Base-by-base conservation (phyloP, 2,113 vertebrate species). In the Brienomyrus longianalis region DNA sequence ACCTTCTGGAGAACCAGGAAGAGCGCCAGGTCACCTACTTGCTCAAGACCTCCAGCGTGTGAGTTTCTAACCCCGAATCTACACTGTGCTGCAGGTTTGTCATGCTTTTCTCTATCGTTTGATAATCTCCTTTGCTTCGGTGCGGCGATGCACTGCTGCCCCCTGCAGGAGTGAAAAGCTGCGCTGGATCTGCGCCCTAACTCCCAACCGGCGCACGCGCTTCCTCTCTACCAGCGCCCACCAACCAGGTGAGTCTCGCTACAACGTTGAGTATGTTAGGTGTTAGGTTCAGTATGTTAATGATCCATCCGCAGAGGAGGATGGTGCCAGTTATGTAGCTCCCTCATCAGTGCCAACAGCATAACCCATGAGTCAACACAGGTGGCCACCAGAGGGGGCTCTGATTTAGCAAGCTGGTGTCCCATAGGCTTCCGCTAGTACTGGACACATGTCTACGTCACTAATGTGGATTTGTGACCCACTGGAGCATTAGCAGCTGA, bases 11-110 rank as follows among this genome's bases (percentile, higher is more conserved):
- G 93, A 99, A 99, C 0, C 95, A 98, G 0, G 97, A 99, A 27
- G 98, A 98, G 4, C 94, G 97, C 47, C 94, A 93, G 54, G 96
- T 97, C 91, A 97, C 93, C 92, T 99, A 98, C 94, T 97, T 98
- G 97, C 95, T 99, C 77, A 99, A 99, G 95, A 96, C 97, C 0
- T 94, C 95, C 0, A 98, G 97, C 51, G 97, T 98, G 98, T 99
- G 93, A 98, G 98, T 97, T 45, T 23, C 15, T 9, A 19, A 48
- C 35, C 54, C 56, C 1, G 21, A 84, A 43, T 8, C 21, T 1
- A 48, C 83, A 84, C 83, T 5, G 21, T 43, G 43, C 70, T 43
- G 21, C 21, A 23, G 39, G 45, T 21, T 1, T 85, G 50, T 83
- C 62, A 11, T 17, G 62, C 17, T 47, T 27, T 1, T 77, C 48